Evolutionary conservation across 2,888 invertebrate species (phyloP).

Genomic region (Drosophila affinis): DNA sequence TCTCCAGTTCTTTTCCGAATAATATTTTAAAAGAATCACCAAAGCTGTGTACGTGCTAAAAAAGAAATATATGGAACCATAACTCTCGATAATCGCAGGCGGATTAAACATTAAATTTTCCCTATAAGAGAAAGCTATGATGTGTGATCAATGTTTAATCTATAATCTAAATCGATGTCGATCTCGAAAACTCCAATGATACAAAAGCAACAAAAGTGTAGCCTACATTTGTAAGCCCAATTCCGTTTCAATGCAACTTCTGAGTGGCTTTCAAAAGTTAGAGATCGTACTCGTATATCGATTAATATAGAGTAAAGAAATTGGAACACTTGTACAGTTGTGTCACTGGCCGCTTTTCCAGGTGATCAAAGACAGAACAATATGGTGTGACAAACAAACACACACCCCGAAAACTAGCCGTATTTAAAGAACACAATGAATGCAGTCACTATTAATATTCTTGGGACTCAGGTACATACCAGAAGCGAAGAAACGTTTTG

Average conservation of each 20-base stretch:
- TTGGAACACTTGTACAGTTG: slow-evolving; percentile 29
- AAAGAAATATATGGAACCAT: slow-evolving; percentile 6
- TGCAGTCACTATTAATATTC: slow-evolving; percentile 65
- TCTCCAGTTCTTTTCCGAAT: slow-evolving; percentile 4
- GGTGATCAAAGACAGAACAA: slow-evolving; percentile 1
- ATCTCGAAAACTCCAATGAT: neutral
- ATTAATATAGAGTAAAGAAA: neutral
- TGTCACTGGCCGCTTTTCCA: neutral
- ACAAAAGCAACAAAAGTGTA: too few relatives aligned
- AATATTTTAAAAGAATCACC: slow-evolving; percentile 25
- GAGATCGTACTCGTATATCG: neutral
- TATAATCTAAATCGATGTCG: too few relatives aligned
- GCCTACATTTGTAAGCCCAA: neutral
- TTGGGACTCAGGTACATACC: slow-evolving; percentile 24
- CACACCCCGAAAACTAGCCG: neutral
- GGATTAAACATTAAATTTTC: too few relatives aligned
- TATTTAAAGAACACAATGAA: slow-evolving; percentile 23
- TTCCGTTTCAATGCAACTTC: slow-evolving; percentile 8
- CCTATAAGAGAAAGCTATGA: too few relatives aligned
- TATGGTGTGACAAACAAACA: neutral
- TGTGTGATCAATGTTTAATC: too few relatives aligned
- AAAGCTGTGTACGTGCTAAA: slow-evolving; percentile 41
- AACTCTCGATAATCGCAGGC: neutral
- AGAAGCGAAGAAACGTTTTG: slow-evolving; percentile 1
- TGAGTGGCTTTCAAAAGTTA: neutral